Evolutionary conservation across 2,797 vertebrate genomes (phyloP), one percentile per base, ranked within the genome.

Genomic region (Notolepis coatsorum): DNA sequence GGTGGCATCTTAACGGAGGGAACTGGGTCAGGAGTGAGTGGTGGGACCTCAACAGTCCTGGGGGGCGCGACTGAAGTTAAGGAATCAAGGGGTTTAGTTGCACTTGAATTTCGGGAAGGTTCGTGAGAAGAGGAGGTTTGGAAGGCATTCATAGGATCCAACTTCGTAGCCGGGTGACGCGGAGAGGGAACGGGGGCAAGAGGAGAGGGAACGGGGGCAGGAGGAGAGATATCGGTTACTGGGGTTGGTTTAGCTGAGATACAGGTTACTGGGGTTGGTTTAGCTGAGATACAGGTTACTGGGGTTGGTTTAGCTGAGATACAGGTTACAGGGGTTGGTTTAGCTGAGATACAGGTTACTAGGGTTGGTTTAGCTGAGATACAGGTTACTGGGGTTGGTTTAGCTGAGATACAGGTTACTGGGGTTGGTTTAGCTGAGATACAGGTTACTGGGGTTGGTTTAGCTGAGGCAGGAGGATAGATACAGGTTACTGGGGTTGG

Each of bases 151-250:
- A 31, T 41, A 52, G 66, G 73, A 62, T 84, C 71, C 37, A 57
- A 38, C 74, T 82, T 84, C 65, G 24, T 13, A 51, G 77, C 20
- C 18, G 62, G 28, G 53, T 54, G 37, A 17, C 78, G 61, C 23
- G 60, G 48, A 45, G 51, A 72, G 42, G 71, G 25, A 49, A 61
- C 23, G 23, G 66, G 5, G 24, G 64, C 43, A 43, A n/a, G n/a
- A n/a, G 60, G 48, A 45, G 51, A 72, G 42, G 71, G 25, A 49
- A 61, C 23, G 23, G 66, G 5, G 24, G 64, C 43, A 43, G n/a
- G n/a, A n/a, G 62, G 68, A 25, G 65, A 59, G 27, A 66, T 78
- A 4, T 70, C 69, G 28, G 50, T 68, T 27, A 71, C 56, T 31
- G 64, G 25, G 42, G 70, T 10, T 43, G 66, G 41, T 78, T 76